These are phyloP conservation scores for Albula goreensis DNA, from an alignment of 2,113 vertebrate genomes.

Conservation along the genomic window DNA sequence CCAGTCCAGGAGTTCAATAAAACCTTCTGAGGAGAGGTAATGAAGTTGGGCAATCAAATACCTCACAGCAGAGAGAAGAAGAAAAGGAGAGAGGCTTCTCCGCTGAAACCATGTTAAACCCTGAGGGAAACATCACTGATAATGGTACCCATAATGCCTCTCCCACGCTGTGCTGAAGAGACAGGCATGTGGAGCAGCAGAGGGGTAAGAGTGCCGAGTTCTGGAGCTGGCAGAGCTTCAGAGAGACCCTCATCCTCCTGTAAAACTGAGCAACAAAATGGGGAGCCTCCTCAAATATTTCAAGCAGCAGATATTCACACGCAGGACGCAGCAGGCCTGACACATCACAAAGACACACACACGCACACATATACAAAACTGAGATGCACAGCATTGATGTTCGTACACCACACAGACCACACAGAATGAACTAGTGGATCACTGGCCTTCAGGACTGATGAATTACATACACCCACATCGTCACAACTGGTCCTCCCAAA, in stretches of 20 bases:
- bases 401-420: background rate
- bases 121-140: slow-evolving; percentile 13
- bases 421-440: too few relatives aligned
- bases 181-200: background rate
- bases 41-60: background rate
- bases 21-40: background rate
- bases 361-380: background rate
- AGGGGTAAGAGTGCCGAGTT: background rate
- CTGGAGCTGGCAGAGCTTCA: slow-evolving; percentile 17
- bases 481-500: background rate
- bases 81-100: background rate
- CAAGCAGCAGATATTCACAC: background rate
- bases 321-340: background rate
- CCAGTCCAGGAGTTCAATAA: background rate
- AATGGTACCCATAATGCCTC: background rate
- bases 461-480: background rate
- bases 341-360: background rate
- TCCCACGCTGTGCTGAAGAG: background rate
- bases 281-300: background rate
- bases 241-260: background rate
- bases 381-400: background rate
- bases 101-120: background rate
- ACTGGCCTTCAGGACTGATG: background rate
- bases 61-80: background rate
- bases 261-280: background rate